Conservation (phyloP, 1,140 invertebrate species). For the Aplysia californica region DNA sequence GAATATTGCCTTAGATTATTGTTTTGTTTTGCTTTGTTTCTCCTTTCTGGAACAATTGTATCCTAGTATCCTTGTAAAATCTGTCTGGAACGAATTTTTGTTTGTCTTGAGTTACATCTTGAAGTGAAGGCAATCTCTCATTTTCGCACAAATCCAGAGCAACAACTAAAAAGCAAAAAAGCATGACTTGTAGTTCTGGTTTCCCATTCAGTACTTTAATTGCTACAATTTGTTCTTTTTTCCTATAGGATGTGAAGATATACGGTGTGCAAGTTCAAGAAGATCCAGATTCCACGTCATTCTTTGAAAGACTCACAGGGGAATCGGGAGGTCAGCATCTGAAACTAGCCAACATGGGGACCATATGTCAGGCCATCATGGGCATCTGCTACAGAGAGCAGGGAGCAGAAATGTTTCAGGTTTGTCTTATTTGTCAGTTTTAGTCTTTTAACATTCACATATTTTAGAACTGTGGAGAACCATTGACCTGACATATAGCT, state of each 20-base stretch:
- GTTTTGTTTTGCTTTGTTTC: too few species aligned
- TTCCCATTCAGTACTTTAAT: too few species aligned
- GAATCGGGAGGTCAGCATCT: conserved; percentile 40
- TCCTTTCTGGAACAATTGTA: too few species aligned
- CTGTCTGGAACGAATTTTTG: too few species aligned
- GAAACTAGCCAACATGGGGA: conserved; percentile 33
- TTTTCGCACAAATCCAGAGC: too few species aligned
- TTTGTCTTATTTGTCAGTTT: background rate
- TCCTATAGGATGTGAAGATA: conserved; percentile 38
- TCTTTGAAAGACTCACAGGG: conserved; percentile 34
- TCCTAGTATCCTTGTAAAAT: too few species aligned
- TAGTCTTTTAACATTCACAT: background rate
- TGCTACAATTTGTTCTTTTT: too few species aligned
- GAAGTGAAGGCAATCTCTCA: too few species aligned
- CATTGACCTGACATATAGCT: background rate
- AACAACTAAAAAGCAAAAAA: too few species aligned
- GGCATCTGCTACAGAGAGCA: conserved; percentile 48
- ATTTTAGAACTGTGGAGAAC: background rate
- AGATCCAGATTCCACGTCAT: background rate
- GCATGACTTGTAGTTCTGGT: too few species aligned
- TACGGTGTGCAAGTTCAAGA: conserved; percentile 40
- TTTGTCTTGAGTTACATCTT: too few species aligned
- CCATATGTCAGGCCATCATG: conserved; percentile 46
- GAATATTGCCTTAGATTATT: too few species aligned
- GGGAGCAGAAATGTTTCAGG: background rate